Percentiles rank a stretch among this genome's conserved stretches.
phyloP scores from a whole-genome alignment of 2,888 invertebrate species.

The Nipponacmea schrenckii region DNA sequence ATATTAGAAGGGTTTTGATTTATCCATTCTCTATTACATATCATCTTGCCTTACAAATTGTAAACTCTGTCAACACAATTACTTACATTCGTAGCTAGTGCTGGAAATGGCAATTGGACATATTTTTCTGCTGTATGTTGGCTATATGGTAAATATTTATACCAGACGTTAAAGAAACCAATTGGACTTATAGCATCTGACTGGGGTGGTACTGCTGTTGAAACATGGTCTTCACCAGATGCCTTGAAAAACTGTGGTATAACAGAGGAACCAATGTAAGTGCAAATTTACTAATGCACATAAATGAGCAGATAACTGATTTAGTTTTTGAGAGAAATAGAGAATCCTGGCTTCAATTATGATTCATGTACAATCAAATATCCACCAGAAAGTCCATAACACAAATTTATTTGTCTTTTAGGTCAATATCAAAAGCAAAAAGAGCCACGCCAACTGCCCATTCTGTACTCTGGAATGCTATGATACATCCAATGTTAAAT shows the following conservation, averaged over 20 bases:
- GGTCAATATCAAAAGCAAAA: no score
- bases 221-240: constrained; percentile 58
- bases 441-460: background rate
- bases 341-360: no score
- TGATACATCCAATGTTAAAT: constrained; percentile 57
- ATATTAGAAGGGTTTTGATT: no score
- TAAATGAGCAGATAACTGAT: no score
- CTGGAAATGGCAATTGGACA: constrained; percentile 23
- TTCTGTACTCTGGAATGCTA: constrained; percentile 53
- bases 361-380: no score
- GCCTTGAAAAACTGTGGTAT: constrained; percentile 33
- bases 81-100: constrained; percentile 30
- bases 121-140: constrained; percentile 63
- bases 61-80: no score
- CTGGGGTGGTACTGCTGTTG: constrained; percentile 56
- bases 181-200: constrained; percentile 51
- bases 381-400: no score
- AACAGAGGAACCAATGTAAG: background rate
- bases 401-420: no score
- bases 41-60: no score
- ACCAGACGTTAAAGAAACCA: constrained; percentile 52
- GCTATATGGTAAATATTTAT: constrained; percentile 59
- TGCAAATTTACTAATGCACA: no score
- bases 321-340: no score
- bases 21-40: no score